These are phyloP conservation scores for Euclidia mi DNA, from an alignment of 2,888 invertebrate genomes.

Conservation along the genomic window DNA sequence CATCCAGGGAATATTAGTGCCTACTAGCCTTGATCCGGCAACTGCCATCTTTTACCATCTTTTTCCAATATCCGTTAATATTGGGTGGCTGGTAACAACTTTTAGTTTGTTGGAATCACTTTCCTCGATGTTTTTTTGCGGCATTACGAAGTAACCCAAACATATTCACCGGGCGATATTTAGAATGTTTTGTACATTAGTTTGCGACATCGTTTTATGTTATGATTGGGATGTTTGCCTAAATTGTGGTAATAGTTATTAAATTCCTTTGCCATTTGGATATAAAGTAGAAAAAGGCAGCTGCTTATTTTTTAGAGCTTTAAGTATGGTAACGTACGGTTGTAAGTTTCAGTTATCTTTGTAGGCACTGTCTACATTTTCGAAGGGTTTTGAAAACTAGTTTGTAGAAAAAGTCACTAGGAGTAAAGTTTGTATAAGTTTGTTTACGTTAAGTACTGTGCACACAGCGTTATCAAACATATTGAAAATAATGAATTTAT, in stretches of 20 bases:
- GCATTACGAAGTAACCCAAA: slow-evolving; percentile 39
- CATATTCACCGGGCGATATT: slow-evolving; percentile 44
- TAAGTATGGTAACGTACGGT: too few species aligned
- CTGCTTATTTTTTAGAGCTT: slow-evolving; percentile 18
- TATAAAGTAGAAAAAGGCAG: slow-evolving; percentile 19
- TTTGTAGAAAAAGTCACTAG: too few species aligned
- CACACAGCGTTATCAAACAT: too few species aligned
- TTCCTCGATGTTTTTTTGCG: slow-evolving; percentile 62
- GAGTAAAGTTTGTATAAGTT: too few species aligned
- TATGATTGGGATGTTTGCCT: slow-evolving; percentile 41
- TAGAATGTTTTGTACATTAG: slow-evolving; percentile 53
- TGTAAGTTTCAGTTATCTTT: background rate
- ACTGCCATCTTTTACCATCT: slow-evolving; percentile 79
- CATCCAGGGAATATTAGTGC: slow-evolving; percentile 81
- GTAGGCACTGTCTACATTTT: too few species aligned
- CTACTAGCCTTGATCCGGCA: slow-evolving; percentile 78
- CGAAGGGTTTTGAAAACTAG: too few species aligned
- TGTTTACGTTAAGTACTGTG: too few species aligned
- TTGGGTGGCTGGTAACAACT: slow-evolving; percentile 70
- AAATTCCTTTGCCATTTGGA: slow-evolving; percentile 38
- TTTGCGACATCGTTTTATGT: slow-evolving; percentile 49
- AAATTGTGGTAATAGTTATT: slow-evolving; percentile 48
- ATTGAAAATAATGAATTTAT: too few species aligned
- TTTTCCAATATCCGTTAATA: slow-evolving; percentile 85
- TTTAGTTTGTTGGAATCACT: slow-evolving; percentile 70